phyloP scores from a whole-genome alignment of 2,113 vertebrate species.

The Hirundichthys speculiger region DNA sequence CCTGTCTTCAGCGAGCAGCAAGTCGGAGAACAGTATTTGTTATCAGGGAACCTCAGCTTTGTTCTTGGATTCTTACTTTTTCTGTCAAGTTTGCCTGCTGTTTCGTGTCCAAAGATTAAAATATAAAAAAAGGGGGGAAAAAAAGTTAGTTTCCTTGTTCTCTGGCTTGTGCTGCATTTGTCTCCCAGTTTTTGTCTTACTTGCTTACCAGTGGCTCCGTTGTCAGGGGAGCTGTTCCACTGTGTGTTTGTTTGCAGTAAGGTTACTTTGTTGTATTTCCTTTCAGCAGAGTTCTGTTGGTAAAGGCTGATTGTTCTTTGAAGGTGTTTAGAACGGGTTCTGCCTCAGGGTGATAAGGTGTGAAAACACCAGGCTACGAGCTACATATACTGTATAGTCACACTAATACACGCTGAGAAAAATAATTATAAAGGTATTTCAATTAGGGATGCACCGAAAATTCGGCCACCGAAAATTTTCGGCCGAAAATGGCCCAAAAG shows the following conservation, averaged over 20 bases:
- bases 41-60: slow-evolving; percentile 34
- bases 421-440: too few species aligned
- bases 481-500: too few species aligned
- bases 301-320: slow-evolving; percentile 7
- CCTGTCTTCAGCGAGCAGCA: slow-evolving; percentile 20
- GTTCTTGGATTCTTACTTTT: slow-evolving; percentile 14
- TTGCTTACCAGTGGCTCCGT: slow-evolving; percentile 5
- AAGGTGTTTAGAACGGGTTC: slow-evolving; percentile 3
- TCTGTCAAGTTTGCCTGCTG: slow-evolving; percentile 1
- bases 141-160: slow-evolving; percentile 5
- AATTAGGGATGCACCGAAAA: too few species aligned
- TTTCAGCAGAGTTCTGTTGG: slow-evolving; percentile 15
- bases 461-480: too few species aligned
- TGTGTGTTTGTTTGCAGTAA: slow-evolving; percentile 10
- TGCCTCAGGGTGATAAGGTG: slow-evolving; percentile 13
- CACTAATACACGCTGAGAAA: too few species aligned
- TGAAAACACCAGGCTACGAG: neutral
- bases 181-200: slow-evolving; percentile 15
- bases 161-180: neutral
- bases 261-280: slow-evolving; percentile 20
- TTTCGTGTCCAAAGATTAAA: slow-evolving; percentile 2
- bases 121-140: neutral
- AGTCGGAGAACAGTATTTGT: slow-evolving; percentile 4
- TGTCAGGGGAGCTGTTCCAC: neutral
- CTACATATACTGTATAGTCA: too few species aligned